Percentiles rank a stretch among this genome's conserved stretches.
phyloP scores from a whole-genome alignment of 2,113 vertebrate genomes.

The Pampusana beccarii region DNA sequence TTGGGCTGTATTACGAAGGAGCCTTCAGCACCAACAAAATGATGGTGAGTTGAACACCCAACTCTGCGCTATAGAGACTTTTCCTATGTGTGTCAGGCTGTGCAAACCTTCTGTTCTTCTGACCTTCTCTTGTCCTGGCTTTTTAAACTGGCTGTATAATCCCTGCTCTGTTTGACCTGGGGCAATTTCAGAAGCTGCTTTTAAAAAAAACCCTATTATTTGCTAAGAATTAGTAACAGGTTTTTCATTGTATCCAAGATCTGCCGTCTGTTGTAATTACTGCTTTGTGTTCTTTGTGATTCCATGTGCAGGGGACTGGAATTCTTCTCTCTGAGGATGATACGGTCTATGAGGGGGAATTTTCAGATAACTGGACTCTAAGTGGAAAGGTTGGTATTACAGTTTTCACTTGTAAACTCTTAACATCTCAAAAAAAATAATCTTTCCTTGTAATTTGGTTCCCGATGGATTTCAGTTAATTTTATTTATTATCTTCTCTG shows the following conservation, averaged over 20 bases:
- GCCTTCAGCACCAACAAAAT: conserved; percentile 95
- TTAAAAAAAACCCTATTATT: not conserved
- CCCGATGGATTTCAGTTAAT: not conserved
- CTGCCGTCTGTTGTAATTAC: not conserved
- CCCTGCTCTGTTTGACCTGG: not conserved
- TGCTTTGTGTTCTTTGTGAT: not conserved
- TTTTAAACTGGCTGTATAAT: not conserved
- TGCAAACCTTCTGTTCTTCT: not conserved
- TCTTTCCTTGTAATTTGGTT: not conserved
- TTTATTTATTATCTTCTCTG: not conserved
- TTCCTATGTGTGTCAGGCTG: not conserved
- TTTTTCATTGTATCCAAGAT: not conserved
- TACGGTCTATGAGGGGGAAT: conserved; percentile 94
- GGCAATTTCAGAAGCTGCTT: not conserved
- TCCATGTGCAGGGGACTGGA: conserved; percentile 83
- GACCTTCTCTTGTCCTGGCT: not conserved
- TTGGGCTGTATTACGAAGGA: conserved; percentile 96
- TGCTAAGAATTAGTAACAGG: not conserved
- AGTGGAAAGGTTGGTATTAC: conserved; percentile 87
- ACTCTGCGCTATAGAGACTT: not conserved
- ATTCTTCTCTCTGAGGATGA: conserved; percentile 96
- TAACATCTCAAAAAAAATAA: not conserved
- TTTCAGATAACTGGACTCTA: conserved; percentile 97
- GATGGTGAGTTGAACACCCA: conserved; percentile 81
- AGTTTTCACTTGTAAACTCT: not conserved